phyloP scores from a whole-genome alignment of 1,140 invertebrate genomes.

The Hypothenemus hampei region DNA sequence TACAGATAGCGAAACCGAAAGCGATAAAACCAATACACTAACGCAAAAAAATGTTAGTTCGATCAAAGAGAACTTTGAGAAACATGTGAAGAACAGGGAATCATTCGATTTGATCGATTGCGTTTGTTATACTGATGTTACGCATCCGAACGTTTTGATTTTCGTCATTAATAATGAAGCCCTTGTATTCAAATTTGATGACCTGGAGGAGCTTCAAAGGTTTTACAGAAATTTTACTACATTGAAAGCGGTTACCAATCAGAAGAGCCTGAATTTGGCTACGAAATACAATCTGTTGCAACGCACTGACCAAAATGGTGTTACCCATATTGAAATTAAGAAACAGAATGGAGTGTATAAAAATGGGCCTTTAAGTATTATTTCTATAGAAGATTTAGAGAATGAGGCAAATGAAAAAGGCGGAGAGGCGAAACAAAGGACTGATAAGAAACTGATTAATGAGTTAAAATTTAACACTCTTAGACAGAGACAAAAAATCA shows the following conservation, averaged over 20 bases:
- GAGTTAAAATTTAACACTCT: slow-evolving; percentile 13
- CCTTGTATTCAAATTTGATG: slow-evolving; percentile 44
- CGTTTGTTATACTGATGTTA: slow-evolving; percentile 44
- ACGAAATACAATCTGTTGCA: slow-evolving; percentile 44
- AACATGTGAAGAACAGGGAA: slow-evolving; percentile 26
- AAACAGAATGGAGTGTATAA: slow-evolving; percentile 32
- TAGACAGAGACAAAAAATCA: slow-evolving; percentile 19
- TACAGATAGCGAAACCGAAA: slow-evolving; percentile 41
- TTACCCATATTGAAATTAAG: slow-evolving; percentile 46
- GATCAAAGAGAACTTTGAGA: slow-evolving; percentile 19
- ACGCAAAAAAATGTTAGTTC: slow-evolving; percentile 21
- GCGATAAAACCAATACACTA: slow-evolving; percentile 22
- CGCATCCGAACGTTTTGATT: slow-evolving; percentile 40
- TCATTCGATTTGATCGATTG: slow-evolving; percentile 43
- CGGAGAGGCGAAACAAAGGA: slow-evolving; percentile 23
- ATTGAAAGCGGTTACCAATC: slow-evolving; percentile 41
- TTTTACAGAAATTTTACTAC: slow-evolving; percentile 44
- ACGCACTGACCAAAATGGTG: slow-evolving; percentile 44
- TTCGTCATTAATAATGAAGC: slow-evolving; percentile 44
- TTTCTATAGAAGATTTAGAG: no score
- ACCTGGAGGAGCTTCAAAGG: slow-evolving; percentile 34
- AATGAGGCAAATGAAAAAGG: slow-evolving; percentile 23
- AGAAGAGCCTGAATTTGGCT: slow-evolving; percentile 35
- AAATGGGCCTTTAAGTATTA: slow-evolving; percentile 35
- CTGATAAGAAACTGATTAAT: slow-evolving; percentile 29